Evolutionary conservation across 2,113 vertebrate genomes (phyloP).

Genomic region (Phycodurus eques): DNA sequence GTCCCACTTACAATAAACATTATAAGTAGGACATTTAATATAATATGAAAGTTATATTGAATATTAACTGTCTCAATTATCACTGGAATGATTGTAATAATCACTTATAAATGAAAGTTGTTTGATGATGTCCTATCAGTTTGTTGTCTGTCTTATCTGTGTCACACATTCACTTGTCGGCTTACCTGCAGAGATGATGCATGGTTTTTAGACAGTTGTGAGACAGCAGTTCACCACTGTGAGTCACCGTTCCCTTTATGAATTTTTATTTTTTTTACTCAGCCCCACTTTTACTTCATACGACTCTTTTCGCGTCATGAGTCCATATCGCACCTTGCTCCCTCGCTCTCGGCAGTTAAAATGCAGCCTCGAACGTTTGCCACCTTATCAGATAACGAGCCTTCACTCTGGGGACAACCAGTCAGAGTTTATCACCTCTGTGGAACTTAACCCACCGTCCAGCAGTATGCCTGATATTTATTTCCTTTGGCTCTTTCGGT

Average conservation of each 20-base stretch:
- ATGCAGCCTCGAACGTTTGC: constrained; percentile 41
- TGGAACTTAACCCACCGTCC: constrained; percentile 51
- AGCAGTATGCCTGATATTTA: constrained; percentile 56
- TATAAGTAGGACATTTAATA: no score
- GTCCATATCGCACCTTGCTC: constrained; percentile 21
- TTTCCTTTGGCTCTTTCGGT: constrained; percentile 49
- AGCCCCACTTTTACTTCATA: constrained; percentile 5
- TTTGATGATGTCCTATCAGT: background rate
- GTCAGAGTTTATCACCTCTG: constrained; percentile 51
- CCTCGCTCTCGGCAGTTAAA: constrained; percentile 16
- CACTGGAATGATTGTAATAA: no score
- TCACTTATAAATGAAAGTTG: background rate
- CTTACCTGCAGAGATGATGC: background rate
- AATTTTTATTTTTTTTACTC: background rate
- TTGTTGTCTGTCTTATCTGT: background rate
- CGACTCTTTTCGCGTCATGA: constrained; percentile 10
- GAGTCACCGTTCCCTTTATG: background rate
- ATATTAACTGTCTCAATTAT: no score
- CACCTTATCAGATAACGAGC: constrained; percentile 47
- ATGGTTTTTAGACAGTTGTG: background rate
- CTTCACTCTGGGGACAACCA: constrained; percentile 45
- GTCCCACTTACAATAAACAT: no score
- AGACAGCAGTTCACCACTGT: constrained; percentile 1
- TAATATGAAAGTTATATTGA: no score
- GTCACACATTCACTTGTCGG: background rate